Conservation (phyloP, 2,113 vertebrate genomes). For the Apodemus sylvaticus region DNA sequence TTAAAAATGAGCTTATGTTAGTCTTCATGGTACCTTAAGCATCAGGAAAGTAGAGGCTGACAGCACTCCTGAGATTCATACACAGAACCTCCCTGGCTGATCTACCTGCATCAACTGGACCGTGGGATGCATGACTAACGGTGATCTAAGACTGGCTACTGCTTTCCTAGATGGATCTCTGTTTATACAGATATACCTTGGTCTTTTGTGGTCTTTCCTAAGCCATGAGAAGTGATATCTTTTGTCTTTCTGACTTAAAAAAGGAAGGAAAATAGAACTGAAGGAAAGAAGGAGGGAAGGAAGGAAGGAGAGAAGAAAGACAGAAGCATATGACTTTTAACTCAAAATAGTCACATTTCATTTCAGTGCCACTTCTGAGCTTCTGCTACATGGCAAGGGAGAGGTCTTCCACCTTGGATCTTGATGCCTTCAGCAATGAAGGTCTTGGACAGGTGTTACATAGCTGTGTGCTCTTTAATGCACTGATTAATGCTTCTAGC, state of each 20-base stretch:
- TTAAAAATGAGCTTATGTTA: neutral
- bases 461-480: neutral
- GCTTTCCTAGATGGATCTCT: neutral
- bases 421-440: neutral
- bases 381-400: neutral
- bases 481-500: neutral
- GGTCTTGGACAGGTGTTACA: neutral
- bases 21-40: neutral
- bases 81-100: neutral
- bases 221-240: neutral
- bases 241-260: neutral
- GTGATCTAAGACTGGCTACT: neutral
- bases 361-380: too few species aligned
- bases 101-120: neutral
- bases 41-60: conserved; percentile 23
- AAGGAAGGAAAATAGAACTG: neutral
- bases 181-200: neutral
- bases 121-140: neutral
- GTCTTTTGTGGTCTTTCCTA: neutral
- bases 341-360: neutral
- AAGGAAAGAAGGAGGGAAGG: too few species aligned
- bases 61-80: neutral
- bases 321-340: neutral
- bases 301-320: too few species aligned
- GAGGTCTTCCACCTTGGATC: neutral